Evolutionary conservation across 2,888 invertebrate species (phyloP).

Genomic region (Serripes groenlandicus): DNA sequence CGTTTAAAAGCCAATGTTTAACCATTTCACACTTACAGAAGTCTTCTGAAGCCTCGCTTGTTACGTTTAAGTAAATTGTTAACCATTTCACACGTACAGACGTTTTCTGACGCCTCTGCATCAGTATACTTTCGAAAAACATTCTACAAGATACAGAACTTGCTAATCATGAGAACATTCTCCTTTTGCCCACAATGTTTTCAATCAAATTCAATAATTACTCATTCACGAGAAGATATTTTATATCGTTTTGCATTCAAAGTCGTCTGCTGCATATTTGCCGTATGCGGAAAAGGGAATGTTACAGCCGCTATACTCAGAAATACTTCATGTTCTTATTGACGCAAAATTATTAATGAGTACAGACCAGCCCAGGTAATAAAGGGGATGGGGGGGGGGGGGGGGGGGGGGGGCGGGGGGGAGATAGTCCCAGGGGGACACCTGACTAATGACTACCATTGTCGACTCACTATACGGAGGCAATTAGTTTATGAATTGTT

Average conservation of each 20-base stretch:
- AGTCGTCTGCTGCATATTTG: too few species aligned
- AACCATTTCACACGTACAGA: background rate
- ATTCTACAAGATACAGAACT: background rate
- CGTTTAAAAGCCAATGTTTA: too few species aligned
- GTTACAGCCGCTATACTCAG: too few species aligned
- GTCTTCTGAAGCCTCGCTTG: background rate
- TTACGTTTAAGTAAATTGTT: background rate
- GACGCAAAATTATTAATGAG: too few species aligned
- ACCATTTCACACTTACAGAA: too few species aligned
- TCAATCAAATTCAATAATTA: too few species aligned
- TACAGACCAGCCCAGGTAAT: too few species aligned
- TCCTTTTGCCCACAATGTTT: background rate
- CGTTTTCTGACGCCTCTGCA: background rate
- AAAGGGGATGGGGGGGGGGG: too few species aligned
- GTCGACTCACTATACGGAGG: background rate
- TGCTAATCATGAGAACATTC: background rate
- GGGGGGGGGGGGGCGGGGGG: background rate
- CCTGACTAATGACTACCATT: constrained; percentile 9
- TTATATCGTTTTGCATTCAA: too few species aligned
- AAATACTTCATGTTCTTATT: too few species aligned
- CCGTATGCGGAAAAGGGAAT: too few species aligned
- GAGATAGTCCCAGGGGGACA: background rate
- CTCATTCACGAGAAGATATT: too few species aligned
- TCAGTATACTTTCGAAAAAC: background rate
- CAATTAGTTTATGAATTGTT: constrained; percentile 11